phyloP scores from a whole-genome alignment of 2,888 invertebrate genomes.

The Syritta pipiens region DNA sequence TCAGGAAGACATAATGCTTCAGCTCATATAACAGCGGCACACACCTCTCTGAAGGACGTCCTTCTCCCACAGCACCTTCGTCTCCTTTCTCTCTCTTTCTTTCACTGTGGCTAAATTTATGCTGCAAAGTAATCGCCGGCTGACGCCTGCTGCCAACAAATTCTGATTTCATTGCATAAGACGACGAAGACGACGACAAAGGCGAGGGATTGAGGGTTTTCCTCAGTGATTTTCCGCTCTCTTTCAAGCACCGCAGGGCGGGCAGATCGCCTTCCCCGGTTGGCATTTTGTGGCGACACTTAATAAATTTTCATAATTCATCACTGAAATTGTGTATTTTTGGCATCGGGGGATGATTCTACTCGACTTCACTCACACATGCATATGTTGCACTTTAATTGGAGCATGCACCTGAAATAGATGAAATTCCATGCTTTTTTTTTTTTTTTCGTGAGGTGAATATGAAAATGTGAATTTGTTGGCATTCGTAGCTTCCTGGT shows the following conservation, averaged over 20 bases:
- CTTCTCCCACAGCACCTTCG: background rate
- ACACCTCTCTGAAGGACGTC: constrained; percentile 19
- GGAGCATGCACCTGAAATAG: constrained; percentile 55
- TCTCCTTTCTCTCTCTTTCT: background rate
- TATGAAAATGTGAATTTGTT: constrained; percentile 2
- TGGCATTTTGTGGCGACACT: constrained; percentile 57
- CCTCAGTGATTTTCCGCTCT: constrained; percentile 49
- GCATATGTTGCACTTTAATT: constrained; percentile 32
- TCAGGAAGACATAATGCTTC: constrained; percentile 47
- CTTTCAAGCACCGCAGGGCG: constrained; percentile 20
- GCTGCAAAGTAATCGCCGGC: constrained; percentile 43
- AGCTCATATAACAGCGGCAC: constrained; percentile 40
- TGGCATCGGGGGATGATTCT: constrained; percentile 33
- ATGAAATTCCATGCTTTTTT: constrained; percentile 17
- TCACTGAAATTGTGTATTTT: constrained; percentile 44
- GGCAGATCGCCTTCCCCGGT: too few species aligned
- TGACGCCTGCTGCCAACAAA: constrained; percentile 64
- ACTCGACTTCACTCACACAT: background rate
- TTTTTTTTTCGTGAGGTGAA: constrained; percentile 2
- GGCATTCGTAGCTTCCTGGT: constrained; percentile 16
- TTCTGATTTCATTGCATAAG: constrained; percentile 59
- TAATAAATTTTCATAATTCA: constrained; percentile 65
- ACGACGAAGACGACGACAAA: constrained; percentile 18
- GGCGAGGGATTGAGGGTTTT: constrained; percentile 18
- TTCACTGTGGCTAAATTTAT: constrained; percentile 46